A percentile compares a stretch with the other conserved stretches of the same genome.
phyloP scores from a whole-genome alignment of 1,140 invertebrate genomes.

The Megalopta genalis region DNA sequence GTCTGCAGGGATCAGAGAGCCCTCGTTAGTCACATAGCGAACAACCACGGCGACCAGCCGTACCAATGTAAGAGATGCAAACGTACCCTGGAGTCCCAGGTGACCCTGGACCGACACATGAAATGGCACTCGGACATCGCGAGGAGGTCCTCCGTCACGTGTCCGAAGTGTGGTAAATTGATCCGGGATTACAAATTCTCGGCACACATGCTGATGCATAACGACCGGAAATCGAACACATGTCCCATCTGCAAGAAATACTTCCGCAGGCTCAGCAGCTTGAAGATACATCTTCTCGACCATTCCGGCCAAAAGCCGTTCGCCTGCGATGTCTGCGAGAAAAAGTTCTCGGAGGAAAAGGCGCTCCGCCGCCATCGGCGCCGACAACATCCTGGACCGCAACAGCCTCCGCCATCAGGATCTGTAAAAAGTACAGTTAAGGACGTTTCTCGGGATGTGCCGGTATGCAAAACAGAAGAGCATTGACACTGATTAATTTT shows the following conservation, averaged over 20 bases:
- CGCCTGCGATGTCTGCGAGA: constrained; percentile 89
- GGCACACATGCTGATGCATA: constrained; percentile 85
- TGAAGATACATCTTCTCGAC: constrained; percentile 86
- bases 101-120: constrained; percentile 82
- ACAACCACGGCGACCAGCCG: constrained; percentile 66
- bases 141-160: constrained; percentile 77
- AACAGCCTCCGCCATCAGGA: constrained; percentile 63
- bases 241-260: constrained; percentile 87
- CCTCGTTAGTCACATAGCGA: constrained; percentile 68
- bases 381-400: constrained; percentile 77
- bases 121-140: constrained; percentile 82
- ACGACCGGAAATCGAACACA: constrained; percentile 85
- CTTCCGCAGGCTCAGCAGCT: constrained; percentile 84
- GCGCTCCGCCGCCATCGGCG: constrained; percentile 83
- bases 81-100: constrained; percentile 77
- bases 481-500: too few species aligned
- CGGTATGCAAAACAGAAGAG: too few species aligned
- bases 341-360: constrained; percentile 84
- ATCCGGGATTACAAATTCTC: constrained; percentile 84
- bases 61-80: constrained; percentile 67
- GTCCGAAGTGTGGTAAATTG: constrained; percentile 78
- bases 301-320: constrained; percentile 91
- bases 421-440: constrained; percentile 65
- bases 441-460: constrained; percentile 53
- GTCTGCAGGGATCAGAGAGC: constrained; percentile 76